Conservation (phyloP, 2,113 vertebrate genomes). For the Maccullochella peelii region DNA sequence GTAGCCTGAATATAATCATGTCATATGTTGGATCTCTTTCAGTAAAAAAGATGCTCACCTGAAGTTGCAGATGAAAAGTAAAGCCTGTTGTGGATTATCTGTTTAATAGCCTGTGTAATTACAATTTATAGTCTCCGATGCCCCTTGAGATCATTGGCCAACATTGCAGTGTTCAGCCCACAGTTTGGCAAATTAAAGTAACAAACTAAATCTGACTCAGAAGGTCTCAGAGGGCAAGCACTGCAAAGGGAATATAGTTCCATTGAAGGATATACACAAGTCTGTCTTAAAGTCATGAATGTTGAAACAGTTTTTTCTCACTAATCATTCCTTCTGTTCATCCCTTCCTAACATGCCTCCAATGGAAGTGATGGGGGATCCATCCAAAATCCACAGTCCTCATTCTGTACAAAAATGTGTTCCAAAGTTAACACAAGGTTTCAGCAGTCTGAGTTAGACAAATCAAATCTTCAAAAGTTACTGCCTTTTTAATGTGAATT, state of each 20-base stretch:
- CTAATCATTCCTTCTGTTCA: neutral
- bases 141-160: conserved; percentile 54
- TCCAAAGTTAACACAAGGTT: too few relatives aligned
- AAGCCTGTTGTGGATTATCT: conserved; percentile 8
- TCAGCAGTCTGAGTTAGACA: neutral
- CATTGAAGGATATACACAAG: neutral
- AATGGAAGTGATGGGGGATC: neutral
- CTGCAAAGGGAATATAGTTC: conserved; percentile 6
- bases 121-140: conserved; percentile 70
- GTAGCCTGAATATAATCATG: neutral
- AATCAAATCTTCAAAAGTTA: neutral
- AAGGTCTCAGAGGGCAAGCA: conserved; percentile 47
- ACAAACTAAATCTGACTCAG: conserved; percentile 46
- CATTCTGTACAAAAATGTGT: neutral
- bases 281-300: neutral
- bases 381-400: neutral
- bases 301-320: neutral
- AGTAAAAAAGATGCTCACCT: conserved; percentile 60
- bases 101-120: conserved; percentile 34
- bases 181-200: conserved; percentile 56
- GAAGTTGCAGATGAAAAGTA: conserved; percentile 13
- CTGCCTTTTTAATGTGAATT: neutral
- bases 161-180: conserved; percentile 43
- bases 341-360: neutral
- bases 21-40: neutral